phyloP scores from a whole-genome alignment of 2,113 vertebrate species.

The Anser brachyrhynchus region DNA sequence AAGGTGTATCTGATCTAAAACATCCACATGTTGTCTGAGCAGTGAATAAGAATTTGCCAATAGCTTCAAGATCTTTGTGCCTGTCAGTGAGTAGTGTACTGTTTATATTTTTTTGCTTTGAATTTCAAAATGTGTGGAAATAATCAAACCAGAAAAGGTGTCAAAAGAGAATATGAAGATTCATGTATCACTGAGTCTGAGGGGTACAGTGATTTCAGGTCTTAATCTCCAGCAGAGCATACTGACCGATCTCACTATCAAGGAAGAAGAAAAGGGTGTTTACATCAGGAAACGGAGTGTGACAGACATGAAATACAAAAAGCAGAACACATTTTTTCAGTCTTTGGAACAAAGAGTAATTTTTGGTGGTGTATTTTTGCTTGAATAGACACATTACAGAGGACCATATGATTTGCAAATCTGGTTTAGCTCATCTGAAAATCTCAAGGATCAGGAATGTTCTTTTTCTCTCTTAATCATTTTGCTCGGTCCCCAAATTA shows the following conservation, averaged over 20 bases:
- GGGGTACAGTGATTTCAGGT: neutral
- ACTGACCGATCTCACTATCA: neutral
- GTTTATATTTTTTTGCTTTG: slow-evolving; percentile 9
- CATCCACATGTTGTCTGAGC: neutral
- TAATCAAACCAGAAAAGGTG: slow-evolving; percentile 14
- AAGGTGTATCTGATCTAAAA: neutral
- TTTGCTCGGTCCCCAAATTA: slow-evolving; percentile 41
- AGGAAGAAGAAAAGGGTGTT: neutral
- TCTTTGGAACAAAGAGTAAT: slow-evolving; percentile 49
- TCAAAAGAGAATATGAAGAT: slow-evolving; percentile 14
- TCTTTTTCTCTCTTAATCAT: slow-evolving; percentile 44
- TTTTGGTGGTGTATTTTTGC: slow-evolving; percentile 34
- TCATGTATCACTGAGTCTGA: neutral
- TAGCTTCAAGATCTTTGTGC: neutral
- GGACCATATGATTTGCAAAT: slow-evolving; percentile 56
- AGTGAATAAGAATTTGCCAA: neutral
- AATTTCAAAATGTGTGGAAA: slow-evolving; percentile 53
- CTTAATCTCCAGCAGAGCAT: neutral
- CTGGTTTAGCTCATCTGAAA: slow-evolving; percentile 54
- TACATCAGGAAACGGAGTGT: slow-evolving; percentile 30
- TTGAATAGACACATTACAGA: neutral
- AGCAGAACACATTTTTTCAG: slow-evolving; percentile 34
- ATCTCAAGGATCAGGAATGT: slow-evolving; percentile 23
- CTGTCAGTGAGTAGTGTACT: neutral
- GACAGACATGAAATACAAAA: slow-evolving; percentile 49